Base-by-base conservation (phyloP, 2,113 vertebrate genomes). In the Alouatta palliata region DNA sequence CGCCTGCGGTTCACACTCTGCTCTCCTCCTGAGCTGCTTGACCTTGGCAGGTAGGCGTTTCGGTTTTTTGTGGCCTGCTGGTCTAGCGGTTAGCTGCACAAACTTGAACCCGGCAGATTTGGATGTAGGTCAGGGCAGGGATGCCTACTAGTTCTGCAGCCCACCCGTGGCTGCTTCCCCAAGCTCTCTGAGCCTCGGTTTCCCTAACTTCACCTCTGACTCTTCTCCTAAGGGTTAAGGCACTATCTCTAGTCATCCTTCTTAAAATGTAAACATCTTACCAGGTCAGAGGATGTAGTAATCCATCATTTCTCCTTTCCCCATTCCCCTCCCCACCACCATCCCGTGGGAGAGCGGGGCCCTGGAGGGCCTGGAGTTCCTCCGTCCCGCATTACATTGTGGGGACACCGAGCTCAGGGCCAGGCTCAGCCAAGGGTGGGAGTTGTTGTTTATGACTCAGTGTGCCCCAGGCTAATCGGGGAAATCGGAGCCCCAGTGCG, bases 1-100 rank as follows among this genome's bases (percentile, higher is more conserved):
- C 9, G 12, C 6, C 56, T 30, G 3, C 21, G 2, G 2, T 20
- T 54, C 23, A 2, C 40, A 0, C 12, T 17, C 35, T 1, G 0
- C 25, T n/a, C n/a, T 20, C 30, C 5, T 92, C 27, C 37, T 14
- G 3, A 45, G 8, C 80, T 13, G 10, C 61, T 79, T 9, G 9
- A 35, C 56, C 14, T 16, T 4, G 70, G 14, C 8, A 32, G 58
- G 82, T 23, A 61, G 70, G 23, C 0, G 0, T 52, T 40, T 6
- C 40, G 4, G 35, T 32, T 8, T 76, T 81, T 17, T 43, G 77
- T 20, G 64, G 52, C 54, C 75, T 0, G 5, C 8, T 5, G 25
- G 23, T 20, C 75, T 20, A 3, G 17, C 0, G 8, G 37, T 16
- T 64, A n/a, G 66, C 23, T 12, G 9, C 23, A 37, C 35, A 45